Conservation (phyloP, 2,797 vertebrate species). For the Spinibarbus caldwelli region DNA sequence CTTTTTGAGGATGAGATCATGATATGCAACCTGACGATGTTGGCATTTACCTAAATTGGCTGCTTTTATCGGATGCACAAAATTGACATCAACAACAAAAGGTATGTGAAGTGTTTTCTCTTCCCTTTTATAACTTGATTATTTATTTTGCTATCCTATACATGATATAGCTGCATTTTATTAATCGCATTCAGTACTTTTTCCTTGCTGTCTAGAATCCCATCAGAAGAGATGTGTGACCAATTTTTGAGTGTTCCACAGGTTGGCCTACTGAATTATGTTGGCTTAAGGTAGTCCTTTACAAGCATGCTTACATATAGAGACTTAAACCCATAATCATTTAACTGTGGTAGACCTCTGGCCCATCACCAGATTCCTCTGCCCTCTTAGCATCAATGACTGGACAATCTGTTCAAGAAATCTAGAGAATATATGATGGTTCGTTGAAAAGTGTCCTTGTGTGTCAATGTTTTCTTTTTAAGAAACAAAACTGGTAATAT, state of each 20-base stretch:
- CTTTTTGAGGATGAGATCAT: neutral
- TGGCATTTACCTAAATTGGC: slow-evolving; percentile 4
- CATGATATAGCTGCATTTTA: neutral
- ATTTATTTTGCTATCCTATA: neutral
- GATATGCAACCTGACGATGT: neutral
- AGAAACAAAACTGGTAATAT: neutral
- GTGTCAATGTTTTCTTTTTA: neutral
- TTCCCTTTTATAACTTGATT: neutral
- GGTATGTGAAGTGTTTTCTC: neutral
- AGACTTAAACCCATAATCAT: slow-evolving; percentile 66
- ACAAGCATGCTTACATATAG: slow-evolving; percentile 64
- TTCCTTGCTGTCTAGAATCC: neutral
- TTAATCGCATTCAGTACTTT: neutral
- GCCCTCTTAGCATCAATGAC: slow-evolving; percentile 34
- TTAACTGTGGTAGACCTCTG: slow-evolving; percentile 60
- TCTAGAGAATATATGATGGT: neutral
- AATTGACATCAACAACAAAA: neutral
- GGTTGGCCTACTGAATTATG: slow-evolving; percentile 12
- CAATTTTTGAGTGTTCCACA: neutral
- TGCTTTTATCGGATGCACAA: neutral
- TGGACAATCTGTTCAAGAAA: neutral
- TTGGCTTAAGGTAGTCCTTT: slow-evolving; percentile 31
- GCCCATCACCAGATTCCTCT: slow-evolving; percentile 59
- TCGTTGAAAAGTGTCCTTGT: neutral
- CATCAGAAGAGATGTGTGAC: neutral